A percentile compares a stretch with the other conserved stretches of the same genome.
These are phyloP conservation scores for Chrysotoxum bicinctum DNA, from an alignment of 2,888 invertebrate species.

Conservation along the genomic window DNA sequence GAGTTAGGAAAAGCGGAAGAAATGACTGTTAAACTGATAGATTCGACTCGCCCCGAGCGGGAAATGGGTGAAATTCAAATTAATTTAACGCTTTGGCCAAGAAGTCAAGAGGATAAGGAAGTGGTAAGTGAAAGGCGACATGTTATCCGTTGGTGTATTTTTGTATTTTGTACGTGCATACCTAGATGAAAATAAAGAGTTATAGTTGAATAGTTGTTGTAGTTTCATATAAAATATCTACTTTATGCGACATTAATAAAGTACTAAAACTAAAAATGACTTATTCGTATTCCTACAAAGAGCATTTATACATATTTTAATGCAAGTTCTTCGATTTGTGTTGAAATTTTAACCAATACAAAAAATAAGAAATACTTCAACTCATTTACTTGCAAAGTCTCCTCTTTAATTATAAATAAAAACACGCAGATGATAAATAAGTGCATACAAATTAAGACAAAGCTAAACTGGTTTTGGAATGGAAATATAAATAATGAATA, in stretches of 20 bases:
- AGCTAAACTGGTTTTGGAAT: neutral
- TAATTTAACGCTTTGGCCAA: slow-evolving; percentile 93
- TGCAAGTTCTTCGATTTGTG: neutral
- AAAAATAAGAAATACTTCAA: neutral
- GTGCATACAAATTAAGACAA: neutral
- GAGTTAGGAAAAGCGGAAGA: slow-evolving; percentile 91
- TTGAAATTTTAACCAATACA: neutral
- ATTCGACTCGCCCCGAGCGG: slow-evolving; percentile 84
- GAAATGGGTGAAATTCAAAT: slow-evolving; percentile 93
- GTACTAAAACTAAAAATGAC: too few species aligned
- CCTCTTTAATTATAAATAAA: too few species aligned
- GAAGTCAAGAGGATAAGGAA: slow-evolving; percentile 96
- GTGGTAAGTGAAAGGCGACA: slow-evolving; percentile 84
- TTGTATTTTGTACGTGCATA: neutral
- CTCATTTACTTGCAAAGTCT: too few species aligned
- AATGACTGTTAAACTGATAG: slow-evolving; percentile 89
- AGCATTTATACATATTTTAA: too few species aligned
- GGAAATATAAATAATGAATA: neutral
- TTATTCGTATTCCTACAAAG: too few species aligned
- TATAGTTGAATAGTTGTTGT: neutral
- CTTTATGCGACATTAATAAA: too few species aligned
- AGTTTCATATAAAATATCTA: too few species aligned
- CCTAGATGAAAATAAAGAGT: neutral
- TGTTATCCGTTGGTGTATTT: neutral
- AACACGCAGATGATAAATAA: neutral